Base-by-base conservation (phyloP, 2,797 vertebrate species). In the Remorina albescens region DNA sequence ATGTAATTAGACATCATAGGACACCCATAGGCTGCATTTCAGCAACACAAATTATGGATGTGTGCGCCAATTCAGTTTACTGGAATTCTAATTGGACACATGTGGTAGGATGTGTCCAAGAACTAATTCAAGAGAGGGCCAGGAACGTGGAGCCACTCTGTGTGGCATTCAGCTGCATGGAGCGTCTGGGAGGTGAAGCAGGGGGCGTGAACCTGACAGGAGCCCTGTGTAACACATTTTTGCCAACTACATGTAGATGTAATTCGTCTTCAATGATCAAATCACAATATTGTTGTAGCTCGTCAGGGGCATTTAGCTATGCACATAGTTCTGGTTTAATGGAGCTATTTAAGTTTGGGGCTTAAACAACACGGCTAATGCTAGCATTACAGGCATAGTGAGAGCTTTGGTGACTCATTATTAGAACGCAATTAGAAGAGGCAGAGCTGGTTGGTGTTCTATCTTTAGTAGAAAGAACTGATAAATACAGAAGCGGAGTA, bases 1-100 rank as follows among this genome's bases (percentile, higher is more conserved):
- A 83, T 74, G 75, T 84, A 90, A 90, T 90, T 88, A 90, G 81
- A 87, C 79, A 79, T 89, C 84, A 89, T 83, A 72, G 84, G 30
- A 85, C 78, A 87, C 26, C 87, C 86, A 86, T 85, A 81, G 85
- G 86, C 81, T 68, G 72, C 74, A 62, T 81, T 84, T 84, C 77
- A 90, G 85, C 81, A 76, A 63, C 77, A 41, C 86, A 87, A 90
- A 87, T 82, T 59, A 89, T 84, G 51, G 42, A 76, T 63, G 65
- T 66, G 75, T 75, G 53, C 49, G 84, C 86, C 87, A 88, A 73
- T 82, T 80, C 72, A 61, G 79, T 84, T 89, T 86, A 86, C 80
- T 84, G 80, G 84, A 85, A 72, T 56, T 74, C 63, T 89, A 88
- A 92, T 88, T 88, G 80, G 74, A 89, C 63, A 71, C 88, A 88